Evolutionary conservation across 2,797 vertebrate genomes (phyloP).

Genomic region (Molothrus ater): DNA sequence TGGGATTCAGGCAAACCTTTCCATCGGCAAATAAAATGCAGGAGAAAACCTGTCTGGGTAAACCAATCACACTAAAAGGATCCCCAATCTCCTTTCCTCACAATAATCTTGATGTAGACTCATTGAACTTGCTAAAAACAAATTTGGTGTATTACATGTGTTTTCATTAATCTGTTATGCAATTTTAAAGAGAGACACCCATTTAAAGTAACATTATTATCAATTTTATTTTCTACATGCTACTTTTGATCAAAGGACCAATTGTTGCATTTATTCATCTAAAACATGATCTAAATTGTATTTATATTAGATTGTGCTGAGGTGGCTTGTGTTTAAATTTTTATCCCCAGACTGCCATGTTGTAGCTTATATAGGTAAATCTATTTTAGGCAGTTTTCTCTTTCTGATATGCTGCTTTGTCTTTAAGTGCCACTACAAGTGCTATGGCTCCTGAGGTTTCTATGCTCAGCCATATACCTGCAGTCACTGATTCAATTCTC

Average conservation of each 20-base stretch:
- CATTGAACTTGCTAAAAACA: background rate
- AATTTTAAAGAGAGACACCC: background rate
- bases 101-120: background rate
- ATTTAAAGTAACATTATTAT: background rate
- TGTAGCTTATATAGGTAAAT: background rate
- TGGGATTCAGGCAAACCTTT: background rate
- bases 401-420: slow-evolving; percentile 29
- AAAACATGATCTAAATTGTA: background rate
- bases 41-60: background rate
- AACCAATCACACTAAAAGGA: background rate
- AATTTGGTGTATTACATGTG: background rate
- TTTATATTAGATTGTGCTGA: background rate
- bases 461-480: background rate
- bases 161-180: background rate
- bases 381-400: slow-evolving; percentile 1
- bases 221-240: background rate
- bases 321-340: background rate
- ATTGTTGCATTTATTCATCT: background rate
- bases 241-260: background rate
- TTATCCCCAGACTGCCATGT: background rate
- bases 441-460: background rate
- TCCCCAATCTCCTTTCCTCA: background rate
- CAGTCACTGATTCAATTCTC: slow-evolving; percentile 3
- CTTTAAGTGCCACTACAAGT: background rate
- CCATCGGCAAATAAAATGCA: background rate